Evolutionary conservation across 2,888 invertebrate genomes (phyloP).

Genomic region (Cactoblastis cactorum): DNA sequence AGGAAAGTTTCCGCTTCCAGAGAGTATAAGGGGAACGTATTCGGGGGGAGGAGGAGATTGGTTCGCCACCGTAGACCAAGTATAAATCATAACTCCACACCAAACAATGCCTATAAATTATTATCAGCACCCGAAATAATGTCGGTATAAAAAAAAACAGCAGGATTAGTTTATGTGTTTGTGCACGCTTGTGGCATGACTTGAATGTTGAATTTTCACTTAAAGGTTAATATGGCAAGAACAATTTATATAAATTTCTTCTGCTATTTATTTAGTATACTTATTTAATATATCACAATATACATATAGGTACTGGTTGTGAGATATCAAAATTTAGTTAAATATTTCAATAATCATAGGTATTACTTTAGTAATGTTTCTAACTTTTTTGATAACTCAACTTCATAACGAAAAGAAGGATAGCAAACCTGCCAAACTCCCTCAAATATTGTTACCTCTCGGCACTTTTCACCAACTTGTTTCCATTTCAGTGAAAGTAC

Average conservation of each 20-base stretch:
- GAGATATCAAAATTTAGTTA: too few species aligned
- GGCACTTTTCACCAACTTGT: not conserved
- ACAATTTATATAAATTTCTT: too few species aligned
- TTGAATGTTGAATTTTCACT: constrained; percentile 27
- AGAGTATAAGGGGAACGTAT: constrained; percentile 30
- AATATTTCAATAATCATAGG: too few species aligned
- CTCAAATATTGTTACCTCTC: not conserved
- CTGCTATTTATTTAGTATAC: too few species aligned
- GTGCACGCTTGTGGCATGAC: constrained; percentile 24
- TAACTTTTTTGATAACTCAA: too few species aligned
- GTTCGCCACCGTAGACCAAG: constrained; percentile 34
- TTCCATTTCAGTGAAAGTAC: constrained; percentile 9
- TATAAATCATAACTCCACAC: constrained; percentile 51
- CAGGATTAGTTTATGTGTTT: constrained; percentile 11
- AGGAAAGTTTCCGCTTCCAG: constrained; percentile 21
- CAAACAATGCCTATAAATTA: constrained; percentile 53
- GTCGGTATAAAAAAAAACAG: constrained; percentile 37
- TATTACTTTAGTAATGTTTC: too few species aligned
- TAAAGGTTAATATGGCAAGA: too few species aligned
- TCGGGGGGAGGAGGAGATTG: constrained; percentile 29
- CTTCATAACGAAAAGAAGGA: too few species aligned
- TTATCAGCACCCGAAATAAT: constrained; percentile 36
- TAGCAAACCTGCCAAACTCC: too few species aligned
- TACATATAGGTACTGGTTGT: too few species aligned
- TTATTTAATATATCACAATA: too few species aligned